These are phyloP conservation scores for Threskiornis aethiopicus DNA, from an alignment of 2,797 vertebrate species.

Conservation along the genomic window DNA sequence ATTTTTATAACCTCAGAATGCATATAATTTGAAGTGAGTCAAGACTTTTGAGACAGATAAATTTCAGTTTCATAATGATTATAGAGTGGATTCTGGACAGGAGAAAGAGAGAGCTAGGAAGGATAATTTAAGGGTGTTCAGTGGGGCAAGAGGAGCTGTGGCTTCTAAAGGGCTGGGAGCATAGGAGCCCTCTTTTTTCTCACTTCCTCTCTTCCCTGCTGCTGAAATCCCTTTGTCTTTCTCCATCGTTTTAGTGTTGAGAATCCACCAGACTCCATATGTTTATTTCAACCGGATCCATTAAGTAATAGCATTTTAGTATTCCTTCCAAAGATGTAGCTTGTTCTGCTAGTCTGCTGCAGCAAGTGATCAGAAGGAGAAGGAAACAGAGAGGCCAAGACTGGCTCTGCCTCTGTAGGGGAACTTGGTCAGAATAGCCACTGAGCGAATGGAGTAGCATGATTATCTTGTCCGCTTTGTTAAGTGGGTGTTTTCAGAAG, in stretches of 20 bases:
- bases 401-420: background rate
- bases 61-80: background rate
- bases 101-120: background rate
- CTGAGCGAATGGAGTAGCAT: background rate
- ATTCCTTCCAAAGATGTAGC: background rate
- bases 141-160: background rate
- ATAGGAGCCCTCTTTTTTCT: background rate
- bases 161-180: background rate
- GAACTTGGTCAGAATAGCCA: background rate
- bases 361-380: background rate
- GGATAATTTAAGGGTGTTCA: background rate
- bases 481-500: background rate
- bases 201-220: background rate
- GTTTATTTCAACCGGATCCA: background rate
- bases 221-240: background rate
- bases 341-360: background rate
- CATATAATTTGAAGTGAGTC: background rate
- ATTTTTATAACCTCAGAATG: background rate
- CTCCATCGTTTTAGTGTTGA: background rate
- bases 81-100: background rate
- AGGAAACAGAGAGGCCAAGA: background rate
- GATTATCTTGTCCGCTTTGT: background rate
- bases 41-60: background rate
- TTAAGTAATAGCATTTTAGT: background rate
- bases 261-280: background rate